Base-by-base conservation (phyloP, 2,888 invertebrate species). In the Blera fallax region DNA sequence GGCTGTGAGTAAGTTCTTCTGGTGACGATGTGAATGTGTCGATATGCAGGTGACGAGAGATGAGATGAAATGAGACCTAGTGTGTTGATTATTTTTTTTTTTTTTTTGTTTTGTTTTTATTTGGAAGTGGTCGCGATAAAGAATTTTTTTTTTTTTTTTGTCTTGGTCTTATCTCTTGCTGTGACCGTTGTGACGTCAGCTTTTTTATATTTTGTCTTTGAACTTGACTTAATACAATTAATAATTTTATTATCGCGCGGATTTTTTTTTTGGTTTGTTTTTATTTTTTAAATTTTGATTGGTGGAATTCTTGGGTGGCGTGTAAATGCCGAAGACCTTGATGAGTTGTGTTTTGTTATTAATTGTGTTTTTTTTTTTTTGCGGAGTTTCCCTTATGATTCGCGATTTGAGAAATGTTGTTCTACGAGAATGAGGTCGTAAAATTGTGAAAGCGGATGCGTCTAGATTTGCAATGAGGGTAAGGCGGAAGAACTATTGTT, bases 191-290 rank as follows among this genome's bases (percentile, higher is more conserved):
- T 70, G 80, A 80, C 60, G 80, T 70, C 69, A 54, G 64, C 14
- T 65, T 48, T 27, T 48, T 54, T 43, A 34, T 70, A 24, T 45
- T 58, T 79, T 34, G 80, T 37, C 74, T 84, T 84, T 84, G 84
- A 84, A 84, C 84, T 84, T 84, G 80, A 80, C 70, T 76, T 65
- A n/a, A 60, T 76, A 64, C 40, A 79, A 80, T 56, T 70, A 65
- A 45, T 76, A 80, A 70, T 70, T 80, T 76, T 76, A 80, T 69
- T 70, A 76, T 58, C 80, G 45, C 79, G 16, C 32, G 40, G 40
- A 3, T 54, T 34, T 21, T 11, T 54, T 54, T 14, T 65, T 37
- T n/a, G n/a, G n/a, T 48, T 32, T 34, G 18, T 32, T 16, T 21
- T 40, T 40, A 52, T 50, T 52, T 45, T 65, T 77, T 40, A 65